These are phyloP conservation scores for Mobula birostris DNA, from an alignment of 2,113 vertebrate genomes.

Conservation along the genomic window DNA sequence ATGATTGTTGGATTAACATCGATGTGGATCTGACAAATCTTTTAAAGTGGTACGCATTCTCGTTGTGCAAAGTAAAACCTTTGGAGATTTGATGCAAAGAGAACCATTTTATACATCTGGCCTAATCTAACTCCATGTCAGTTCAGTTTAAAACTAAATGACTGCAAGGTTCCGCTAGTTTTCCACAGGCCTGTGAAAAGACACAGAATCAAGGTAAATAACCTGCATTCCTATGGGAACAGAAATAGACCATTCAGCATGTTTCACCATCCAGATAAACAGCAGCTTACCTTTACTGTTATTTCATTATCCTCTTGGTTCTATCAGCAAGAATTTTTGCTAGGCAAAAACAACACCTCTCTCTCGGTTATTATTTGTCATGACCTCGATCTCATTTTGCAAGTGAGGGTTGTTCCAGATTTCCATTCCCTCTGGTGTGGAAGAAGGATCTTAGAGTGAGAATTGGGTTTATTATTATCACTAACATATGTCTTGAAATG, in stretches of 20 bases:
- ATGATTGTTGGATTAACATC: not conserved
- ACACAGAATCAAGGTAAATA: not conserved
- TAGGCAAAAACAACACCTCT: not conserved
- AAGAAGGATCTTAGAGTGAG: no score
- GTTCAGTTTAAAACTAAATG: not conserved
- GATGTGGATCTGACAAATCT: not conserved
- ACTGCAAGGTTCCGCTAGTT: not conserved
- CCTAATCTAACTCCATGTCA: not conserved
- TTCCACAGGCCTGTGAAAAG: not conserved
- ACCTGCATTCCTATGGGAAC: not conserved
- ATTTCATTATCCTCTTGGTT: not conserved
- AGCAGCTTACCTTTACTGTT: not conserved
- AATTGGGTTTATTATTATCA: no score
- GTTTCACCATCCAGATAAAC: not conserved
- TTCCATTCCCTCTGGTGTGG: not conserved
- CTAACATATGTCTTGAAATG: no score
- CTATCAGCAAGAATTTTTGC: not conserved
- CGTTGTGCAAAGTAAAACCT: not conserved
- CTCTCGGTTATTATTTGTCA: not conserved
- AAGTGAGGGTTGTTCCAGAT: not conserved
- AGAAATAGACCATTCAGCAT: not conserved
- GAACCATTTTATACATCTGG: not conserved
- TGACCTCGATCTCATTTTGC: not conserved
- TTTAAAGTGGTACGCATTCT: not conserved
- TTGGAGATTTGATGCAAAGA: not conserved